These are phyloP conservation scores for Lepidocyrtinus sp. DNA, from an alignment of 2,888 invertebrate species.

Conservation along the genomic window DNA sequence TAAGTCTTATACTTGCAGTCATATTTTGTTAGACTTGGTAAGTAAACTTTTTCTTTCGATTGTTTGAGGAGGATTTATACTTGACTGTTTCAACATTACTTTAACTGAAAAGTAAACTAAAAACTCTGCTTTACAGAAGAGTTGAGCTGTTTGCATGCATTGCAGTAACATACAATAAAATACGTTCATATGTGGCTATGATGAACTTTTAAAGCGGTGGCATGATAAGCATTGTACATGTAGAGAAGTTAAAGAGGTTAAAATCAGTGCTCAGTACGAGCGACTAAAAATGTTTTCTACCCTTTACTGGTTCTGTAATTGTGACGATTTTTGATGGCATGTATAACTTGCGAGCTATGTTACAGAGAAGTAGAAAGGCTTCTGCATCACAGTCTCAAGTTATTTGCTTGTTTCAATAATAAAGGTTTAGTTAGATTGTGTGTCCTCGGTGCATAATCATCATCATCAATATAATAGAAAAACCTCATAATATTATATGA, in stretches of 20 bases:
- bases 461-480: background rate
- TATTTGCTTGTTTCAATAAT: constrained; percentile 42
- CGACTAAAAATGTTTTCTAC: constrained; percentile 47
- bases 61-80: constrained; percentile 47
- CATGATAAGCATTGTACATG: constrained; percentile 20
- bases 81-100: constrained; percentile 24
- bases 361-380: constrained; percentile 49
- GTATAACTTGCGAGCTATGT: constrained; percentile 39
- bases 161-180: too few relatives aligned
- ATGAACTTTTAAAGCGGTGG: too few relatives aligned
- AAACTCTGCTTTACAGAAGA: too few relatives aligned
- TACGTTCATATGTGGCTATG: too few relatives aligned
- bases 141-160: too few relatives aligned
- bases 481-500: constrained; percentile 22
- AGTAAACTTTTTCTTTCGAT: constrained; percentile 45
- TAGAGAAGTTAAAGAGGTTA: constrained; percentile 28
- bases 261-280: constrained; percentile 44
- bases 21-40: constrained; percentile 18
- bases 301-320: constrained; percentile 30
- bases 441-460: constrained; percentile 53
- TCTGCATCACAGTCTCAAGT: background rate
- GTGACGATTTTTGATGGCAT: constrained; percentile 32
- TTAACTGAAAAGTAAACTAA: too few relatives aligned
- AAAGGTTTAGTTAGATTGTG: background rate
- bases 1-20: too few relatives aligned